Percentiles rank a stretch among this genome's conserved stretches.
Evolutionary conservation across 2,797 vertebrate species (phyloP).

Genomic region (Apogon talboti): DNA sequence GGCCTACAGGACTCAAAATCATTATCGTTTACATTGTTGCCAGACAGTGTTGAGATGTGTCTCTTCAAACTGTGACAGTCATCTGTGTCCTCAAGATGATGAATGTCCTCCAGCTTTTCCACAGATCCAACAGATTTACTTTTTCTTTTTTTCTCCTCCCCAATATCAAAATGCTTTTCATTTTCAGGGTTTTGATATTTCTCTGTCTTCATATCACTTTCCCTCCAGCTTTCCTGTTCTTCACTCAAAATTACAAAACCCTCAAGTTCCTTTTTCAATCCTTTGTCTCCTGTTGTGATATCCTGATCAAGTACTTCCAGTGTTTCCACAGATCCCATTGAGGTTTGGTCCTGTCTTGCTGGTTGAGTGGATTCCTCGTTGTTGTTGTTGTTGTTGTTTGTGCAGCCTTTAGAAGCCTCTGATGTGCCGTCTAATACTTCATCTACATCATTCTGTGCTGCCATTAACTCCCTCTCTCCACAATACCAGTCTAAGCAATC

Average conservation of each 20-base stretch:
- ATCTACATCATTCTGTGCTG: constrained; percentile 45
- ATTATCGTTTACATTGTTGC: not conserved
- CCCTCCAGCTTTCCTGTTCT: constrained; percentile 12
- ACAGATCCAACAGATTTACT: not conserved
- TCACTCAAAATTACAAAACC: constrained; percentile 14
- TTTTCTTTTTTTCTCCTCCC: constrained; percentile 5
- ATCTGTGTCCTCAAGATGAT: constrained; percentile 3
- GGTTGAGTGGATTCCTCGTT: constrained; percentile 7
- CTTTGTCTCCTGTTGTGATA: constrained; percentile 10
- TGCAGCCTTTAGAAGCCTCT: constrained; percentile 28
- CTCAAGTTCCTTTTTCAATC: constrained; percentile 16
- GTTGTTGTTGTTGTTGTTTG: constrained; percentile 19
- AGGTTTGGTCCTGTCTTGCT: constrained; percentile 31
- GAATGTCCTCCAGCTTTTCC: constrained; percentile 5
- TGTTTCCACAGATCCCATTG: constrained; percentile 37
- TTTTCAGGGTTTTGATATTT: constrained; percentile 19
- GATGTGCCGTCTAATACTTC: constrained; percentile 34
- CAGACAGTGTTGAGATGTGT: not conserved
- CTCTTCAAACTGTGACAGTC: not conserved
- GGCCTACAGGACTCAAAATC: constrained; percentile 11
- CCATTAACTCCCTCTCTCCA: constrained; percentile 59
- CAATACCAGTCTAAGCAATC: constrained; percentile 66
- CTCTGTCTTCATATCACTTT: constrained; percentile 9
- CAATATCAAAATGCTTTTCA: not conserved
- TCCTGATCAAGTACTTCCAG: constrained; percentile 1